Base-by-base conservation (phyloP, 2,888 invertebrate species). In the Caenorhabditis sulstoni region DNA sequence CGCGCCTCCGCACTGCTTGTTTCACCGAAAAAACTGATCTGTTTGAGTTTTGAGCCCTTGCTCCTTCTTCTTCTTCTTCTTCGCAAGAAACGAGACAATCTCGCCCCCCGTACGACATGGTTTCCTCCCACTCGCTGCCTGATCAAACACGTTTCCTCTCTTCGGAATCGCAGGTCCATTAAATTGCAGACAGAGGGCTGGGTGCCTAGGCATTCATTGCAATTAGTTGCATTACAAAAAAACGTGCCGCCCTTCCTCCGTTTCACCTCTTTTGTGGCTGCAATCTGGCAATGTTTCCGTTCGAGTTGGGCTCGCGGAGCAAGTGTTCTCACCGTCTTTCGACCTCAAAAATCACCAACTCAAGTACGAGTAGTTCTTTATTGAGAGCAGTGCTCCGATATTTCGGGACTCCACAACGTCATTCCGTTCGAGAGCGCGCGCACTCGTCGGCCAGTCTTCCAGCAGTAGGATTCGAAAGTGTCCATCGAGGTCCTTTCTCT, bases 21-120 rank as follows among this genome's bases (percentile, higher is more conserved):
- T n/a, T n/a, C n/a, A n/a, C n/a, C n/a, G n/a, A n/a, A 53, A 75
- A 66, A 50, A 66, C 57, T 66, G 74, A 74, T 74, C 65, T 74
- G 58, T 66, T 66, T 66, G 66, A 74, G 53, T 58, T 68, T 49
- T 55, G 66, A 53, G 53, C 50, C 49, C n/a, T 20, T 23, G n/a
- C 20, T 23, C n/a, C n/a, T n/a, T n/a, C n/a, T n/a, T n/a, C n/a
- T n/a, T n/a, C n/a, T n/a, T n/a, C n/a, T n/a, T n/a, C n/a, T n/a
- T n/a, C 11, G 53, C 29, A 1, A 9, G 47, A 18, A n/a, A 14
- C 45, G 7, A 14, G 59, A n/a, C 20, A 7, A n/a, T 7, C 29
- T 29, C 29, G 29, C 29, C 29, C 29, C 29, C 29, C 4, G 29
- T 29, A 47, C 22, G 41, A 41, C 58, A 58, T 20, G 58, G 41